A percentile compares a stretch with the other conserved stretches of the same genome.
Evolutionary conservation across 37 sponge, comb jelly and placozoan genomes (phyloP).

Genomic region (Cliona cf. orientalis): DNA sequence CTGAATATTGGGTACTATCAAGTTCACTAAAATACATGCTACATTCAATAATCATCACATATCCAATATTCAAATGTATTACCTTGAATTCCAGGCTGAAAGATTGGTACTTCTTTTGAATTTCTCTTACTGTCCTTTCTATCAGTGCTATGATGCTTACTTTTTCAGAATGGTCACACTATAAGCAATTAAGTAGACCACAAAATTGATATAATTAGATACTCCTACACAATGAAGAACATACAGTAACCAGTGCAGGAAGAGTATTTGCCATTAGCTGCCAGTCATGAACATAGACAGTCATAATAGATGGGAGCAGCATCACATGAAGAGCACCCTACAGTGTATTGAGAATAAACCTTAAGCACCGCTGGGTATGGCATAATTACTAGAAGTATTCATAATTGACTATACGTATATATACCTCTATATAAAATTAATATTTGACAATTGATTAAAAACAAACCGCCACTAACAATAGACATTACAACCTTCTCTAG

Average conservation of each 20-base stretch:
- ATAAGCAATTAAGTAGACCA: background rate
- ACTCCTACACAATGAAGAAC: background rate
- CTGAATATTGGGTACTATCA: too few species aligned
- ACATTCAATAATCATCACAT: too few species aligned
- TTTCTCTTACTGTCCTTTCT: background rate
- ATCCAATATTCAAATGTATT: background rate
- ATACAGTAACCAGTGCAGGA: conserved; percentile 59
- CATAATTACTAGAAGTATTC: too few species aligned
- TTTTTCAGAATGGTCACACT: conserved; percentile 81
- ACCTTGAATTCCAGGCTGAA: conserved; percentile 42
- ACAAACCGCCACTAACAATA: too few species aligned
- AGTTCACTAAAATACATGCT: too few species aligned
- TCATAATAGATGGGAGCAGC: conserved; percentile 22
- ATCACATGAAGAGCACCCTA: conserved; percentile 81
- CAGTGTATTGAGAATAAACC: too few species aligned
- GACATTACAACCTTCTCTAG: too few species aligned
- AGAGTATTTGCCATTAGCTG: conserved; percentile 16
- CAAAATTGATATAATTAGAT: background rate
- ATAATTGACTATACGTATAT: too few species aligned
- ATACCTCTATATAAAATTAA: too few species aligned
- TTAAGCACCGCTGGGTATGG: too few species aligned
- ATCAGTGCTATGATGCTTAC: conserved; percentile 48
- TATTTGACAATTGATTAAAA: too few species aligned
- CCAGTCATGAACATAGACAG: conserved; percentile 37
- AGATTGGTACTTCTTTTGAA: conserved; percentile 19